These are phyloP conservation scores for Acleris laterana DNA, from an alignment of 2,888 invertebrate species.

Conservation along the genomic window DNA sequence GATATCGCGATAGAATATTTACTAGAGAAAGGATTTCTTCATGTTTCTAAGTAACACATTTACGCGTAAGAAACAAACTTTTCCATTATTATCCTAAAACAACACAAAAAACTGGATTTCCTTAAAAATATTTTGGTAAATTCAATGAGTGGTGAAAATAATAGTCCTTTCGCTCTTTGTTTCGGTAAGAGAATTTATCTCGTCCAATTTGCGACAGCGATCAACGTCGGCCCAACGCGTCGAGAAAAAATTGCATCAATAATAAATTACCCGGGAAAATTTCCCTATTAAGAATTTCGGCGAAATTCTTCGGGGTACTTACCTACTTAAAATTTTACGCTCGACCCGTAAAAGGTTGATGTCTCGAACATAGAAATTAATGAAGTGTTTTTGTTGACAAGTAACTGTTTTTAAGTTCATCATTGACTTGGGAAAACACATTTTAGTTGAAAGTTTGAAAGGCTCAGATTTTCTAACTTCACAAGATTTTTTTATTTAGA, in stretches of 20 bases:
- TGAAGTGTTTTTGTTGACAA: background rate
- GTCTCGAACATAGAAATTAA: background rate
- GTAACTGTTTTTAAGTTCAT: background rate
- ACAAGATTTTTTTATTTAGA: no score
- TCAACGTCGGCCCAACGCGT: constrained; percentile 8
- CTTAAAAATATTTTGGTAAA: no score
- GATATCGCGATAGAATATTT: no score
- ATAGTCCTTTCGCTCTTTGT: constrained; percentile 9
- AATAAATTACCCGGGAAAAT: constrained; percentile 14
- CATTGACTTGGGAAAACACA: no score
- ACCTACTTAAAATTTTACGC: background rate
- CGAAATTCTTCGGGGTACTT: constrained; percentile 5
- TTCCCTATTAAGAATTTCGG: constrained; percentile 20
- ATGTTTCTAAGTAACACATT: no score
- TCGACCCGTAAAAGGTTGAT: background rate
- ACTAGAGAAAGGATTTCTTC: no score
- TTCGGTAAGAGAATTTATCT: constrained; percentile 14
- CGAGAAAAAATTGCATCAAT: constrained; percentile 14
- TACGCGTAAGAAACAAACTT: no score
- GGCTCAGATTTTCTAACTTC: no score
- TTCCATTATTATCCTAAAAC: no score
- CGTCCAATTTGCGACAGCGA: constrained; percentile 21
- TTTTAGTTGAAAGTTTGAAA: no score
- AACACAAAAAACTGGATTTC: no score
- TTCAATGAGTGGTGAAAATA: background rate